These are phyloP conservation scores for Orestias chungarensis DNA, from an alignment of 2,797 vertebrate species.

Conservation along the genomic window DNA sequence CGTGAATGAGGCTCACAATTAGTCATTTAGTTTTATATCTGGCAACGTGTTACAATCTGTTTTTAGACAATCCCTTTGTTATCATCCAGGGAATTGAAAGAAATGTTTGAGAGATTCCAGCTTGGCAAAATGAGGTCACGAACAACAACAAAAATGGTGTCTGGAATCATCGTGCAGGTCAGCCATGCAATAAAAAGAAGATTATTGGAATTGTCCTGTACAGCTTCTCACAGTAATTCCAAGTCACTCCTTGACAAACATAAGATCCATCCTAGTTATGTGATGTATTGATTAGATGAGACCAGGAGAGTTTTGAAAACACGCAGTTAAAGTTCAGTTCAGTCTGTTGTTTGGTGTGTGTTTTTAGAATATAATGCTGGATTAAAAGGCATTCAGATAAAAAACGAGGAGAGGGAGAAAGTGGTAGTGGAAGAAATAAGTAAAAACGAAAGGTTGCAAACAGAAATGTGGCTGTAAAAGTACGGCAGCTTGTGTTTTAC, in stretches of 20 bases:
- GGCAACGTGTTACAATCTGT: not conserved
- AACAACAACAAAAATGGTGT: constrained; percentile 4
- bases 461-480: not conserved
- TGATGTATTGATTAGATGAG: constrained; percentile 25
- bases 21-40: not conserved
- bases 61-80: not conserved
- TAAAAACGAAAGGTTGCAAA: not conserved
- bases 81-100: not conserved
- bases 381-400: not conserved
- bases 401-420: not conserved
- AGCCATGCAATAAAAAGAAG: constrained; percentile 19
- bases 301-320: constrained; percentile 34
- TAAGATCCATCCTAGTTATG: constrained; percentile 45
- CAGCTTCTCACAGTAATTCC: constrained; percentile 8
- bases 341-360: not conserved
- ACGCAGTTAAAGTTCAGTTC: not conserved
- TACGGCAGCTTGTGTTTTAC: not conserved
- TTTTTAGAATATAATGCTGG: not conserved
- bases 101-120: not conserved
- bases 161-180: constrained; percentile 10
- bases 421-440: not conserved
- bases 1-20: not conserved
- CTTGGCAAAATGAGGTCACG: constrained; percentile 7
- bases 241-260: constrained; percentile 19
- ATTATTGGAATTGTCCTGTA: constrained; percentile 3